A percentile compares a stretch with the other conserved stretches of the same genome.
Evolutionary conservation across 2,797 vertebrate genomes (phyloP).

Genomic region (Trachops cirrhosus): DNA sequence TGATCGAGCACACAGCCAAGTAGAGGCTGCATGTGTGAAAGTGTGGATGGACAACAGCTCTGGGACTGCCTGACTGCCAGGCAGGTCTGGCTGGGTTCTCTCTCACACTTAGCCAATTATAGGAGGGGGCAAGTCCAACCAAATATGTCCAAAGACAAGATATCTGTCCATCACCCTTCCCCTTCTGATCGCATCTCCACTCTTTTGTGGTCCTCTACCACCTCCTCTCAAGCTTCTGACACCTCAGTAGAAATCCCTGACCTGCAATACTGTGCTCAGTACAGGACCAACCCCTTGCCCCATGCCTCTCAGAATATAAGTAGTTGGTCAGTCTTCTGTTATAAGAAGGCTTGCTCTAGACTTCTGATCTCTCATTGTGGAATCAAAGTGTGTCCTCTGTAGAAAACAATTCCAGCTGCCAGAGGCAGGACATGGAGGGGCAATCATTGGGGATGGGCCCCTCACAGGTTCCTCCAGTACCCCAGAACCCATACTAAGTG

Average conservation of each 20-base stretch:
- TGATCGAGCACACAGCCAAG: background rate
- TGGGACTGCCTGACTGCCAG: background rate
- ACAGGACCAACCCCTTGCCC: background rate
- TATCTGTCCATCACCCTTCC: accelerated
- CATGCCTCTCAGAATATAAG: background rate
- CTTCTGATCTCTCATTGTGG: background rate
- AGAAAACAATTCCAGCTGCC: background rate
- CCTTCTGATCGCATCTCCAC: background rate
- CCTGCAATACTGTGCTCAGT: background rate
- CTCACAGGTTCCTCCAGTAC: background rate
- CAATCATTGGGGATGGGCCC: accelerated
- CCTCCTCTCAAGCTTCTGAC: background rate
- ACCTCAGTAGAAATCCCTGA: accelerated
- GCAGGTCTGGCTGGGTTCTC: background rate
- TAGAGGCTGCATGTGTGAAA: background rate
- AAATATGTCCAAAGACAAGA: background rate
- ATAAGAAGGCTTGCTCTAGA: background rate
- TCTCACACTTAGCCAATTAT: background rate
- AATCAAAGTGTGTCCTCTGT: background rate
- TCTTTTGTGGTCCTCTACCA: accelerated
- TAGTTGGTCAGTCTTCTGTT: background rate
- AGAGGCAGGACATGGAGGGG: no score
- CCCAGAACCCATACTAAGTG: background rate
- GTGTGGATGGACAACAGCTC: accelerated
- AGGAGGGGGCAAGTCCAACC: background rate